A percentile compares a stretch with the other conserved stretches of the same genome.
Evolutionary conservation across 2,113 vertebrate species (phyloP).

Genomic region (Macaca mulatta): DNA sequence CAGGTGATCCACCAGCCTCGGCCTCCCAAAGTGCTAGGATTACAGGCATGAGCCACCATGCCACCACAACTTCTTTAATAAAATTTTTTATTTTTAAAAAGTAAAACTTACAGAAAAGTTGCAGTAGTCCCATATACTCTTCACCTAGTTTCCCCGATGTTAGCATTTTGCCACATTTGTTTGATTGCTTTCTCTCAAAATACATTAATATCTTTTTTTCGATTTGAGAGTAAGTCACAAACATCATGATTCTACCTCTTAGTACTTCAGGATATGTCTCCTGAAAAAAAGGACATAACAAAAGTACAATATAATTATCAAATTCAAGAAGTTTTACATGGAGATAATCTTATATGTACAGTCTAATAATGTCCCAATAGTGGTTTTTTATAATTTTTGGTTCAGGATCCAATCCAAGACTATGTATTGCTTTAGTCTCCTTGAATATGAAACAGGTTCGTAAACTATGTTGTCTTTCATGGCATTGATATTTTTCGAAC

Average conservation of each 20-base stretch:
- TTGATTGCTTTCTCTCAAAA: slow-evolving; percentile 1
- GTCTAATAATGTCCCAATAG: not conserved
- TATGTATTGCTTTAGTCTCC: not conserved
- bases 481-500: not conserved
- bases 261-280: not conserved
- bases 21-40: too few relatives aligned
- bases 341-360: not conserved
- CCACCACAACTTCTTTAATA: not conserved
- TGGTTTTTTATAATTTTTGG: not conserved
- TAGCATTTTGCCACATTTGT: not conserved
- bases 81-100: not conserved
- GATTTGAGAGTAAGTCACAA: not conserved
- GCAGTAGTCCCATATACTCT: not conserved
- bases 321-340: not conserved
- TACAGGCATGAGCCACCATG: too few relatives aligned
- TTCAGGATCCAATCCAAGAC: not conserved
- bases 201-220: not conserved
- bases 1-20: not conserved
- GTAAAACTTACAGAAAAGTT: not conserved
- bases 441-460: not conserved
- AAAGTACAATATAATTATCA: not conserved
- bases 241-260: not conserved
- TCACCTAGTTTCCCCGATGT: not conserved
- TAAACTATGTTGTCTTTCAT: not conserved
- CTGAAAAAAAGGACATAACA: slow-evolving; percentile 16